These are phyloP conservation scores for Thunnus albacares DNA, from an alignment of 2,797 vertebrate genomes.

Conservation along the genomic window DNA sequence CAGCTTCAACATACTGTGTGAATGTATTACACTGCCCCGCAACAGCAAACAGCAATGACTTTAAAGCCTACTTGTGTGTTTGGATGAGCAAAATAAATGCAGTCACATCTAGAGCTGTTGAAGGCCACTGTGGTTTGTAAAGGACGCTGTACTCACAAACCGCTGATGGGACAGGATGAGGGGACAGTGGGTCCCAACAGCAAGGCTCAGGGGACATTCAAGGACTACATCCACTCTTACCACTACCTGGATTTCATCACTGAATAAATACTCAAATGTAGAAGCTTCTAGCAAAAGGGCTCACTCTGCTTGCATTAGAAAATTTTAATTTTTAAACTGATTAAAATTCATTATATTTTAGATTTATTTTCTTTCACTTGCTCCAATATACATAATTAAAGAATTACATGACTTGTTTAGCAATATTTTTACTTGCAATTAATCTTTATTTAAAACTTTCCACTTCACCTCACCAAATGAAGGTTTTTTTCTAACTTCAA, in stretches of 20 bases:
- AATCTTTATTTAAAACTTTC: too few species aligned
- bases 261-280: neutral
- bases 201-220: constrained; percentile 22
- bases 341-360: too few species aligned
- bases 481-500: neutral
- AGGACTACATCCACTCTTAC: constrained; percentile 29
- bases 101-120: constrained; percentile 9
- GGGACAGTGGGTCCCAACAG: constrained; percentile 24
- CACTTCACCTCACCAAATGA: too few species aligned
- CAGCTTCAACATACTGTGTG: neutral
- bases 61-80: constrained; percentile 6
- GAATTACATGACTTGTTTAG: too few species aligned
- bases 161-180: constrained; percentile 47
- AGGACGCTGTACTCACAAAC: constrained; percentile 40
- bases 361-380: too few species aligned
- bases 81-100: neutral
- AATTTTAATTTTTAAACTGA: too few species aligned
- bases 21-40: neutral
- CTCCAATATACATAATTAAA: too few species aligned
- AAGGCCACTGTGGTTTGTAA: constrained; percentile 27
- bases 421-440: too few species aligned
- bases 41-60: constrained; percentile 6
- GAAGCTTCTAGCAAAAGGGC: neutral
- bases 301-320: too few species aligned
- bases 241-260: constrained; percentile 16